Percentiles rank a stretch among this genome's conserved stretches.
These are phyloP conservation scores for Alectura lathami DNA, from an alignment of 2,113 vertebrate species.

Conservation along the genomic window DNA sequence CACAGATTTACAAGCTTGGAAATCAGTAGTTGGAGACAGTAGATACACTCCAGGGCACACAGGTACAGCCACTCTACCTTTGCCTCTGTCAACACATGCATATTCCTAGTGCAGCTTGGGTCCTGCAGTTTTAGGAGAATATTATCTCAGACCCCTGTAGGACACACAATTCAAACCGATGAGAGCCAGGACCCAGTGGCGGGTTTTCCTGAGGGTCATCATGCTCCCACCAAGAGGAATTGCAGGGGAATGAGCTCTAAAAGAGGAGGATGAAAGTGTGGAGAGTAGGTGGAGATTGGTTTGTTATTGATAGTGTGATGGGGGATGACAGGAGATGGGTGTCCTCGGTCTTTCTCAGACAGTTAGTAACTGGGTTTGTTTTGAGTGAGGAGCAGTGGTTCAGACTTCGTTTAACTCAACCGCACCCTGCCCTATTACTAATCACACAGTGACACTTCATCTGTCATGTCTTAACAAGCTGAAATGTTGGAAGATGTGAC, in stretches of 20 bases:
- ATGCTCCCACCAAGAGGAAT: not conserved
- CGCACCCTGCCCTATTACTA: not conserved
- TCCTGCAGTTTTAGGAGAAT: not conserved
- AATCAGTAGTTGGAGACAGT: not conserved
- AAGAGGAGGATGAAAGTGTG: not conserved
- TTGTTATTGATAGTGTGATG: not conserved
- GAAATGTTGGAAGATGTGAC: not conserved
- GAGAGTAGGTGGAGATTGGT: not conserved
- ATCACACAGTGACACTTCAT: not conserved
- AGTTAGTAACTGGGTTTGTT: not conserved
- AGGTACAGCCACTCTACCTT: not conserved
- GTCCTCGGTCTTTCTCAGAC: not conserved
- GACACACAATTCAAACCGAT: not conserved
- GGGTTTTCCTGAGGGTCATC: not conserved
- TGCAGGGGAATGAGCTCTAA: not conserved
- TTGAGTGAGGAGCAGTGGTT: not conserved
- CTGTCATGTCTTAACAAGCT: not conserved
- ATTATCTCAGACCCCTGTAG: not conserved
- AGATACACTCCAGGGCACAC: rapidly evolving
- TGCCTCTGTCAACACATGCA: not conserved
- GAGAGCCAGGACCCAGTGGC: not conserved
- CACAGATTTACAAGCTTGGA: not conserved
- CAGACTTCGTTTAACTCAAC: not conserved
- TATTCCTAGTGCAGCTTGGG: not conserved
- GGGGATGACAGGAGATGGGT: not conserved